Percentiles rank a stretch among this genome's conserved stretches.
These are phyloP conservation scores for Falco punctatus DNA, from an alignment of 2,113 vertebrate species.

Conservation along the genomic window DNA sequence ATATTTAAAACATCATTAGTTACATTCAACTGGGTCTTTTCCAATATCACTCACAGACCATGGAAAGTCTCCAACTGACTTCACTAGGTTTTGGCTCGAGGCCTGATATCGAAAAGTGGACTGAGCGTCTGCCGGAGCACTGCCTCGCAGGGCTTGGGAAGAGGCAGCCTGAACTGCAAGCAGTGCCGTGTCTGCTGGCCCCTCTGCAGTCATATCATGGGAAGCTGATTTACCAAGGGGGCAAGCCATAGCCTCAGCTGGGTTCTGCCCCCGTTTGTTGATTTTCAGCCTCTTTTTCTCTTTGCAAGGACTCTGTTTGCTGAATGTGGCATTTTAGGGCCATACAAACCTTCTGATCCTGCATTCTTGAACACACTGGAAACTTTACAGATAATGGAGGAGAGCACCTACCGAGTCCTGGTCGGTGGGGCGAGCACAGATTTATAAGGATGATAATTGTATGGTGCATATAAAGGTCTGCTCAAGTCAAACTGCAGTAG, in stretches of 20 bases:
- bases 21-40: conserved; percentile 32
- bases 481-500: neutral
- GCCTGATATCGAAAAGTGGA: neutral
- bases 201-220: neutral
- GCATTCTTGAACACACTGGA: neutral
- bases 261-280: neutral
- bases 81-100: conserved; percentile 43
- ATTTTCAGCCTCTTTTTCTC: conserved; percentile 10
- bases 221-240: neutral
- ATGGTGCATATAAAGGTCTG: neutral
- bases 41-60: conserved; percentile 41
- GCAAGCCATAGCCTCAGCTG: neutral
- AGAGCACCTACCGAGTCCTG: neutral
- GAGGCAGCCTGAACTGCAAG: neutral
- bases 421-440: neutral
- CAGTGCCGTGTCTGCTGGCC: neutral
- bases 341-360: neutral
- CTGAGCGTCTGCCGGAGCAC: neutral
- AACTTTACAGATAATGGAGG: neutral
- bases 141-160: neutral
- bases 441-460: conserved; percentile 24
- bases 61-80: conserved; percentile 44
- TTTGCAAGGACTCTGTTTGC: neutral
- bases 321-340: neutral
- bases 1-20: conserved; percentile 26